phyloP scores from a whole-genome alignment of 2,888 invertebrate species.

The Drosophila diplacantha region DNA sequence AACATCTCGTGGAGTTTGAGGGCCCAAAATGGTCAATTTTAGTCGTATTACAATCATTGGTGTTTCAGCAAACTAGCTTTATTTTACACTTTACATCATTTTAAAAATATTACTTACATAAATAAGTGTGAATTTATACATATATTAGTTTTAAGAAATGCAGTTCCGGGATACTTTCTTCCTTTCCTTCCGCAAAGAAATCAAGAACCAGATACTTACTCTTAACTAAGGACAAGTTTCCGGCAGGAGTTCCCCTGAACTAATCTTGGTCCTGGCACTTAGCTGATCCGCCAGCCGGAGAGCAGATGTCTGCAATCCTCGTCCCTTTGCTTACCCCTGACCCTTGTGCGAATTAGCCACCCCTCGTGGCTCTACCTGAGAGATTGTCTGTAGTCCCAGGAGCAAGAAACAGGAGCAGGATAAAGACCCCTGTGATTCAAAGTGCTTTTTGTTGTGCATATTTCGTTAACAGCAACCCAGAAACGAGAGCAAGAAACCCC shows the following conservation, averaged over 20 bases:
- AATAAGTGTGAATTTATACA: neutral
- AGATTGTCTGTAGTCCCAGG: slow-evolving; percentile 5
- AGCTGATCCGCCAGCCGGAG: slow-evolving; percentile 26
- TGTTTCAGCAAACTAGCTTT: neutral
- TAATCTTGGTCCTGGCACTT: slow-evolving; percentile 4
- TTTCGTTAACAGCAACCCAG: slow-evolving; percentile 72
- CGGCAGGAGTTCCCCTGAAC: neutral
- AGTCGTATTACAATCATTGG: neutral
- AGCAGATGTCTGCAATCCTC: slow-evolving; percentile 19
- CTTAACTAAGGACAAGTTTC: neutral
- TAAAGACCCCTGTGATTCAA: slow-evolving; percentile 5
- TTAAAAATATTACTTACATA: no score
- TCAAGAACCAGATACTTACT: neutral
- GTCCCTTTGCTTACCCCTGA: slow-evolving; percentile 21
- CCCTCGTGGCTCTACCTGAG: slow-evolving; percentile 29
- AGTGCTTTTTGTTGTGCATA: slow-evolving; percentile 66
- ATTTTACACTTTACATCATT: no score
- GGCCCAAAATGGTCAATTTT: no score
- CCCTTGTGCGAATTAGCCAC: slow-evolving; percentile 19
- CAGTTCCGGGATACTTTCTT: no score
- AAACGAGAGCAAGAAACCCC: slow-evolving; percentile 53
- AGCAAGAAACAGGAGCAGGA: slow-evolving; percentile 9
- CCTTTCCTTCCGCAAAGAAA: neutral
- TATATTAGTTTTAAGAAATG: neutral
- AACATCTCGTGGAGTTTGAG: no score